These are phyloP conservation scores for Lonchura striata DNA, from an alignment of 2,113 vertebrate genomes.

Conservation along the genomic window DNA sequence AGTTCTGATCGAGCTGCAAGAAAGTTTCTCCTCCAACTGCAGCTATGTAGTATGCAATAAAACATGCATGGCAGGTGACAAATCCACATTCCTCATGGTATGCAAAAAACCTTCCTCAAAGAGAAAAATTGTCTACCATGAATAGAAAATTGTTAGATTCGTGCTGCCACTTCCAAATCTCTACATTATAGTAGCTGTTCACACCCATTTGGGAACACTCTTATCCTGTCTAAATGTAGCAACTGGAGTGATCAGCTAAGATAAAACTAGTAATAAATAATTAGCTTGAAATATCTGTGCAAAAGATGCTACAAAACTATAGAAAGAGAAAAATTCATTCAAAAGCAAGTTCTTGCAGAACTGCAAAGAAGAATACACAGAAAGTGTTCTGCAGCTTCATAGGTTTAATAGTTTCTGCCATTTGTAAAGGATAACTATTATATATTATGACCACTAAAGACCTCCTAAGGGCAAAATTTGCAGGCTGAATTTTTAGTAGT, in stretches of 20 bases:
- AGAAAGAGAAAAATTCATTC: neutral
- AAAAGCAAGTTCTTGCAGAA: neutral
- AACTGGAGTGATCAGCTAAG: neutral
- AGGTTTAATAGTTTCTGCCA: neutral
- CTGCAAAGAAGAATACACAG: neutral
- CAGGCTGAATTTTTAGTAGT: neutral
- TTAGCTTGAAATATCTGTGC: neutral
- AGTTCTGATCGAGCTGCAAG: neutral
- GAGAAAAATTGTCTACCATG: neutral
- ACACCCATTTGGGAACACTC: neutral
- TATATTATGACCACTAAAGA: neutral
- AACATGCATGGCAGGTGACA: neutral
- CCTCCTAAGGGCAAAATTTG: neutral
- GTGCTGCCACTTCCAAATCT: neutral
- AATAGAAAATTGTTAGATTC: neutral
- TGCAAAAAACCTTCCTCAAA: accelerated
- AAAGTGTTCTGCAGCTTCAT: neutral
- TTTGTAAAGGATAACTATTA: accelerated
- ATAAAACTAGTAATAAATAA: neutral
- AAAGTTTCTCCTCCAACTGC: neutral
- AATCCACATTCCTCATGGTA: neutral
- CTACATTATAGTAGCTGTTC: neutral
- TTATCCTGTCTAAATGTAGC: neutral
- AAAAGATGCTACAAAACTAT: neutral
- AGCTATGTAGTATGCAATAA: neutral